Evolutionary conservation across 2,888 invertebrate genomes (phyloP).

Genomic region (Lissonota sp.): DNA sequence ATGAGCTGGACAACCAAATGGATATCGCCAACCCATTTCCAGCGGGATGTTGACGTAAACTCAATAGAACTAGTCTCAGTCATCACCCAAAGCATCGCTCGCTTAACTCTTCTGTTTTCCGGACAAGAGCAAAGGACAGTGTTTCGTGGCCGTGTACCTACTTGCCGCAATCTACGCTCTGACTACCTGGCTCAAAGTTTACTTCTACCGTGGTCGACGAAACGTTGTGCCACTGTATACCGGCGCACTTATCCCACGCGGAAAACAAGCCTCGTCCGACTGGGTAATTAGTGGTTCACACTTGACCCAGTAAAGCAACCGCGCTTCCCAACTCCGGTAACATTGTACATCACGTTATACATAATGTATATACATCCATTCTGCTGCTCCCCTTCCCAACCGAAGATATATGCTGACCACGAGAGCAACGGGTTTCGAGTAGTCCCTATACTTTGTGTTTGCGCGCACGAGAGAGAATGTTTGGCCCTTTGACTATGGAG

Average conservation of each 20-base stretch:
- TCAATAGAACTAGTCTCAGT: neutral
- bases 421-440: slow-evolving; percentile 31
- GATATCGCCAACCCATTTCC: neutral
- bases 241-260: slow-evolving; percentile 26
- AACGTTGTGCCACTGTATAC: slow-evolving; percentile 21
- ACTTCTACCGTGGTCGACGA: slow-evolving; percentile 17
- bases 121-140: slow-evolving; percentile 29
- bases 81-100: neutral
- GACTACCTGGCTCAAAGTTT: slow-evolving; percentile 28
- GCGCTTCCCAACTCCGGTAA: slow-evolving; percentile 42
- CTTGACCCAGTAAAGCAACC: slow-evolving; percentile 74
- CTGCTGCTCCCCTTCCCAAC: slow-evolving; percentile 1
- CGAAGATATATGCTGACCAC: slow-evolving; percentile 22
- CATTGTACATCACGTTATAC: slow-evolving; percentile 44
- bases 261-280: slow-evolving; percentile 61
- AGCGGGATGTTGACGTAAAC: neutral
- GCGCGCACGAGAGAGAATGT: neutral
- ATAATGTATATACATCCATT: neutral
- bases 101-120: neutral
- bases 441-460: slow-evolving; percentile 5
- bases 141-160: slow-evolving; percentile 29
- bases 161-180: slow-evolving; percentile 9
- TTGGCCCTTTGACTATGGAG: neutral
- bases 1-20: neutral
- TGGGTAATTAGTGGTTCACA: slow-evolving; percentile 76